Percentiles rank a stretch among this genome's conserved stretches.
Conservation (phyloP, 2,888 invertebrate genomes). For the Pheosia gnoma region DNA sequence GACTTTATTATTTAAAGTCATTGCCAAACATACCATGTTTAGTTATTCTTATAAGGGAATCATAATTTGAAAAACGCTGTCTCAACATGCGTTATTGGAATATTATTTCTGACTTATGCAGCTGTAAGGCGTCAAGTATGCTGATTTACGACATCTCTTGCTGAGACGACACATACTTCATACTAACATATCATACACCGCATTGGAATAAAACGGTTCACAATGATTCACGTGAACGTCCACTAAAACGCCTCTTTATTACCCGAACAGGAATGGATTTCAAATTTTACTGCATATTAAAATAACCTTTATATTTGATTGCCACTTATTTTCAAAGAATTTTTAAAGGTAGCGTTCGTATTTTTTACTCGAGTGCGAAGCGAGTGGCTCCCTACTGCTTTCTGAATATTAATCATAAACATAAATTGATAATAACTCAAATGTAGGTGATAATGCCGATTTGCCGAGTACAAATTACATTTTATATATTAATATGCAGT, state of each 20-base stretch:
- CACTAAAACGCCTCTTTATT: constrained; percentile 71
- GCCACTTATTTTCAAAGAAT: constrained; percentile 61
- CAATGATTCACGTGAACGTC: constrained; percentile 67
- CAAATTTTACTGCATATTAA: constrained; percentile 81
- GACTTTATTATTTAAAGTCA: too few species aligned
- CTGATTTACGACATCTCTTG: constrained; percentile 76
- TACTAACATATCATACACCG: constrained; percentile 71
- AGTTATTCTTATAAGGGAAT: background rate
- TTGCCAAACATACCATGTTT: too few species aligned
- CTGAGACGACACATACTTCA: constrained; percentile 68
- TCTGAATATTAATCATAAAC: constrained; percentile 66
- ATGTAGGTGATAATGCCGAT: constrained; percentile 43
- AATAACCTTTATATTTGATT: constrained; percentile 77
- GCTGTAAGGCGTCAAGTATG: constrained; percentile 65
- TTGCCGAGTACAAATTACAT: constrained; percentile 47
- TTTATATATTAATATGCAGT: constrained; percentile 40
- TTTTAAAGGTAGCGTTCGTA: constrained; percentile 46
- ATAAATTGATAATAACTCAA: constrained; percentile 68
- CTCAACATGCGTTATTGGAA: constrained; percentile 46
- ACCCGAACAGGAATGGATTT: constrained; percentile 77
- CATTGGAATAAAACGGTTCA: constrained; percentile 49
- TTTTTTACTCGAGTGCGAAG: constrained; percentile 41
- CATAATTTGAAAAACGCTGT: constrained; percentile 40
- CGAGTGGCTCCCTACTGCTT: constrained; percentile 62
- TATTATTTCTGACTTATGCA: constrained; percentile 64